Percentiles rank a stretch among this genome's conserved stretches.
phyloP scores from a whole-genome alignment of 53 echinoderm and acorn worm species.

The Crossaster papposus region DNA sequence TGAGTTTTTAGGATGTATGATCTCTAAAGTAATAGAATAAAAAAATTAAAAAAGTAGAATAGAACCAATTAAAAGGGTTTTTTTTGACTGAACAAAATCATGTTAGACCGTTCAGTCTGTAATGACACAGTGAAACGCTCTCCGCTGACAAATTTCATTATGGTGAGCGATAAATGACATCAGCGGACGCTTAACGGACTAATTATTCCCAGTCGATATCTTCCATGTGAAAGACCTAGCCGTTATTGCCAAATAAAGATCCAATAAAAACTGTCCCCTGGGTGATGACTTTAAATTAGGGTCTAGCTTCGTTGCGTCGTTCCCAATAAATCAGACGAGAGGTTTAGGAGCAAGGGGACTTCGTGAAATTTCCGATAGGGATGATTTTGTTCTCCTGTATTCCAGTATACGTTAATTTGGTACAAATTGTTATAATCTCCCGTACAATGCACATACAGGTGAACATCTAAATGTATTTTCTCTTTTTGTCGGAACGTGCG shows the following conservation, averaged over 20 bases:
- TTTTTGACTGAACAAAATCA: no score
- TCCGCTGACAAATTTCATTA: not conserved
- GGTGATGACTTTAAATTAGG: not conserved
- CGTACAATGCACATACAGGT: no score
- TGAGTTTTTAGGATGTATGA: no score
- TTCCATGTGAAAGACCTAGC: not conserved
- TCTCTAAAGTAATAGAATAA: no score
- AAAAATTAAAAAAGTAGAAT: no score
- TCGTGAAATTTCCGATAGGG: not conserved
- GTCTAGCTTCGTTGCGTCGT: not conserved
- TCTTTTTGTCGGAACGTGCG: no score
- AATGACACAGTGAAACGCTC: not conserved
- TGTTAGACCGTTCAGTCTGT: no score
- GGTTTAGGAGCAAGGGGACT: not conserved
- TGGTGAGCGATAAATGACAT: not conserved
- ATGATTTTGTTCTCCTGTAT: no score
- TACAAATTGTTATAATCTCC: no score
- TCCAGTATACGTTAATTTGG: no score
- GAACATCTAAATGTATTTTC: no score
- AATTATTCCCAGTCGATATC: not conserved
- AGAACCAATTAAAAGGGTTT: no score
- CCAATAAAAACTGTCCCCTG: not conserved
- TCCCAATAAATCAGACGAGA: not conserved
- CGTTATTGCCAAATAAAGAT: not conserved
- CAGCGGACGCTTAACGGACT: not conserved